These are phyloP conservation scores for Sturmia bella DNA, from an alignment of 2,888 invertebrate species.

Conservation along the genomic window DNA sequence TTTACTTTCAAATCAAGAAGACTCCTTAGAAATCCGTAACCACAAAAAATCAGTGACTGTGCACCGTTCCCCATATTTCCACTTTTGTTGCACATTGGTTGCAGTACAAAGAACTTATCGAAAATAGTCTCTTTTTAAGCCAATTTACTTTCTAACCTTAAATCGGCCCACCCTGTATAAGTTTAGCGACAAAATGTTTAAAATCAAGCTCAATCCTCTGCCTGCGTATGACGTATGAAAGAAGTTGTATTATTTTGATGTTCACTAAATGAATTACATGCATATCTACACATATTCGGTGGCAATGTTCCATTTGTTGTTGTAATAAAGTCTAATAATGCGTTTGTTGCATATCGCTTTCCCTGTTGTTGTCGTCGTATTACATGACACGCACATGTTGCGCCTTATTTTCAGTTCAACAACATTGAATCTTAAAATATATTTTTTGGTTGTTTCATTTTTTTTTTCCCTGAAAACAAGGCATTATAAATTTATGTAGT, in stretches of 20 bases:
- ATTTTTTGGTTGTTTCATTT: constrained; percentile 5
- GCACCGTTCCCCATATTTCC: no score
- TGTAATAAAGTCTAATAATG: neutral
- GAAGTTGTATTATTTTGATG: neutral
- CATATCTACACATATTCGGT: no score
- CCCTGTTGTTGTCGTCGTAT: constrained; percentile 24
- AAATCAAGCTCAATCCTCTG: neutral
- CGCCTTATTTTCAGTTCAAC: constrained; percentile 15
- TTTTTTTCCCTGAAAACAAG: constrained; percentile 13
- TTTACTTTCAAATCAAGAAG: no score
- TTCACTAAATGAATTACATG: constrained; percentile 25
- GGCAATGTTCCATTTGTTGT: neutral
- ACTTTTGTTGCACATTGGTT: no score
- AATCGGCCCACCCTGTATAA: no score
- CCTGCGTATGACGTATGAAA: neutral
- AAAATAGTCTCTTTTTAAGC: no score
- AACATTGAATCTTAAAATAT: constrained; percentile 4
- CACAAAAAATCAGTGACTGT: no score
- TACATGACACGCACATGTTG: constrained; percentile 9
- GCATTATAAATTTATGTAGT: constrained; percentile 17
- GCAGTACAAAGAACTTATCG: no score
- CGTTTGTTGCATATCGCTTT: constrained; percentile 12
- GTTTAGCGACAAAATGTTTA: no score
- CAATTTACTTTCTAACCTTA: no score
- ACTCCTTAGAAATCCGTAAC: no score